phyloP scores from a whole-genome alignment of 2,113 vertebrate species.

The Ancistrus triradiatus region DNA sequence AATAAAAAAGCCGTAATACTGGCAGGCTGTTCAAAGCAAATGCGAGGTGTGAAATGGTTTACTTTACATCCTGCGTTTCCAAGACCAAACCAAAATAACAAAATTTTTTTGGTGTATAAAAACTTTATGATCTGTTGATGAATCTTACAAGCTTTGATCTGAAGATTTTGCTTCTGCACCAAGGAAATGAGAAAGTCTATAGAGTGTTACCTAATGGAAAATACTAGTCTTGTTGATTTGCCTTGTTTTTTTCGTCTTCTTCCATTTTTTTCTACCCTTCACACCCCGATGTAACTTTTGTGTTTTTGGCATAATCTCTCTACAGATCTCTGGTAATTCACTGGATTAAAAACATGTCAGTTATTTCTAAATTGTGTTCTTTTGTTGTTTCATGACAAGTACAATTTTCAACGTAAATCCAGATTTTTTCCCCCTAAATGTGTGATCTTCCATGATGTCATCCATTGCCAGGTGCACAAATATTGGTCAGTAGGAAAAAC shows the following conservation, averaged over 20 bases:
- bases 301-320: constrained; percentile 58
- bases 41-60: no score
- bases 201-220: constrained; percentile 63
- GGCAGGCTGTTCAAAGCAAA: no score
- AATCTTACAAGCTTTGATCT: no score
- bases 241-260: background rate
- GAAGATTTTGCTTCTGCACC: background rate
- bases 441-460: constrained; percentile 68
- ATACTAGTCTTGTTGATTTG: constrained; percentile 52
- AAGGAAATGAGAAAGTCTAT: no score
- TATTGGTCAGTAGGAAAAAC: constrained; percentile 13
- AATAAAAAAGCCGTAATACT: no score
- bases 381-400: constrained; percentile 66
- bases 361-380: constrained; percentile 59
- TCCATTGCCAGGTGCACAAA: constrained; percentile 60
- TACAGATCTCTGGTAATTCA: constrained; percentile 52
- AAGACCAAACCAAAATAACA: no score
- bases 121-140: no score
- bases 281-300: constrained; percentile 49
- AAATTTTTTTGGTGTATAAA: no score
- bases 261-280: constrained; percentile 3
- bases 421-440: constrained; percentile 32
- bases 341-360: constrained; percentile 50
- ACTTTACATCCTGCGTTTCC: no score
- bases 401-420: constrained; percentile 57